phyloP scores from a whole-genome alignment of 2,113 vertebrate species.

The Macrotus californicus region DNA sequence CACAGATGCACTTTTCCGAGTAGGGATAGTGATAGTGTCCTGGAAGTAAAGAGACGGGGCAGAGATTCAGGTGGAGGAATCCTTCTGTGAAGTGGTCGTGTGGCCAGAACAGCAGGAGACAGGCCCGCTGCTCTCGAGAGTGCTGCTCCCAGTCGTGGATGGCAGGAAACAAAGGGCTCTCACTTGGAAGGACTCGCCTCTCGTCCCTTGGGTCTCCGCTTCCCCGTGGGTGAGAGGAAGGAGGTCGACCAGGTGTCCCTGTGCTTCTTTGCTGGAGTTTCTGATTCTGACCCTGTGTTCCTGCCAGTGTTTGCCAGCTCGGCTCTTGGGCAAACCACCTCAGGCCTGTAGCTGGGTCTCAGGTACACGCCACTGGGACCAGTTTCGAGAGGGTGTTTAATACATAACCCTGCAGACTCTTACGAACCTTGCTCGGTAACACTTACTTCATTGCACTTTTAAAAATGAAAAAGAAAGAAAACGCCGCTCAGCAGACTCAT shows the following conservation, averaged over 20 bases:
- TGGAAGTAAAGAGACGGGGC: background rate
- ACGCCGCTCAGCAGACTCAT: background rate
- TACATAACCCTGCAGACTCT: slow-evolving; percentile 44
- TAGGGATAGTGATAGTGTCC: background rate
- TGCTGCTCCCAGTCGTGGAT: background rate
- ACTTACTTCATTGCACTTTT: slow-evolving; percentile 70
- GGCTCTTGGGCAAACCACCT: background rate
- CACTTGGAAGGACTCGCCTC: background rate
- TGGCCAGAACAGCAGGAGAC: background rate
- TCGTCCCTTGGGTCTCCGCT: background rate
- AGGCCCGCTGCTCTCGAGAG: fast-evolving
- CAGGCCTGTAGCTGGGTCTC: background rate
- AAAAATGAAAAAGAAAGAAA: slow-evolving; percentile 45
- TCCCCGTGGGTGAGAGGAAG: background rate
- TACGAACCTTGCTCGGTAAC: slow-evolving; percentile 48
- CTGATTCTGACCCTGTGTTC: fast-evolving
- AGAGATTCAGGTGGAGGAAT: background rate
- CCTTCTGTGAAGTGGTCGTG: background rate
- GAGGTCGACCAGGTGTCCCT: slow-evolving; percentile 37
- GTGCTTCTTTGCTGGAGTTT: background rate
- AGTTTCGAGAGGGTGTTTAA: slow-evolving; percentile 53
- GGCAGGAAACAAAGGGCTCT: background rate
- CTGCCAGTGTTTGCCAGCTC: background rate
- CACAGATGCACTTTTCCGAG: background rate
- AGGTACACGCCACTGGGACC: slow-evolving; percentile 29